Evolutionary conservation across 2,797 vertebrate genomes (phyloP), one percentile per base, ranked within the genome.

Genomic region (Malacoctenus gilli): DNA sequence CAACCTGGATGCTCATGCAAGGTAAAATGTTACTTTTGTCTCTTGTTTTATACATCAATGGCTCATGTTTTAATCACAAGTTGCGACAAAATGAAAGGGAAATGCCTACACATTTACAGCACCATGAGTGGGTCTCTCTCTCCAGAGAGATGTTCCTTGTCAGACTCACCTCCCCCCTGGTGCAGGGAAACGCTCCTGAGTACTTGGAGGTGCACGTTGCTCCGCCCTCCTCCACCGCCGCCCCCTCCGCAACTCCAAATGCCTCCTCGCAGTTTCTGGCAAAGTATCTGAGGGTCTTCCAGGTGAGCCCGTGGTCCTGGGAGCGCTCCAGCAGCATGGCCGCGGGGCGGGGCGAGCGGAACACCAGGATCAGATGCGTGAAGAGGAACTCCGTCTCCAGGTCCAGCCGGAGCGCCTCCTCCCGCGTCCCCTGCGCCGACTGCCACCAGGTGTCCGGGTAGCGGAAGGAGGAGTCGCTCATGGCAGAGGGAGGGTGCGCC

Each of bases 361-460:
- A 98, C 72, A 99, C 93, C 85, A 96, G 70, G 57, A 98, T 98
- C 52, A 98, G 80, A 68, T 98, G 96, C 2, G 96, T 97, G 75
- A 98, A 94, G 84, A 95, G 95, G 87, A 99, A 98, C 71, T 92
- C 59, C 0, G 93, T 85, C 86, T 98, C 96, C 83, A 97, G 82
- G 83, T 98, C 92, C 73, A 98, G 79, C 77, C 86, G 94, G 68
- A 97, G 89, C 59, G 78, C 93, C 82, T 98, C 96, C 2, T 39
- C 82, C 37, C 77, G 40, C 11, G 82, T 81, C 0, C 92, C 93
- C 64, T 71, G 88, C 0, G 94, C 92, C 0, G 96, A 96, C 84
- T 98, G 96, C 96, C 96, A 98, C 96, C 96, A 98, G 0, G 95
- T 95, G 57, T 91, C 87, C 0, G 96, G 96, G 69, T 87, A 83